phyloP scores from a whole-genome alignment of 2,888 invertebrate species.

The Orchesellides sinensis region DNA sequence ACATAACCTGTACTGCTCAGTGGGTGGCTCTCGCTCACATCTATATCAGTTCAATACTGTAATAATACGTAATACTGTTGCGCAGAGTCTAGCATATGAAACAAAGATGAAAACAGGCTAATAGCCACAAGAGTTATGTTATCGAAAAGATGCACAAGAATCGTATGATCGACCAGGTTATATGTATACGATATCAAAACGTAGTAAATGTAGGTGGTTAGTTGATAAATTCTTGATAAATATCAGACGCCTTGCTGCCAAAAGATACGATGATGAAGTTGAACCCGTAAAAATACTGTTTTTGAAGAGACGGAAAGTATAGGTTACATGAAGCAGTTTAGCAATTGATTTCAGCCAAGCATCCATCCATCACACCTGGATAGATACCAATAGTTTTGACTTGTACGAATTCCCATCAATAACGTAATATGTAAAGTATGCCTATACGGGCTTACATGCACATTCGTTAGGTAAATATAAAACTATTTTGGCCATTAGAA shows the following conservation, averaged over 20 bases:
- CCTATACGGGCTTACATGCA: too few relatives aligned
- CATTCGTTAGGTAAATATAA: too few relatives aligned
- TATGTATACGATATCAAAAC: background rate
- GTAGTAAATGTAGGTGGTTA: conserved; percentile 1
- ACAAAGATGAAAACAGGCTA: background rate
- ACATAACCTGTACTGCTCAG: background rate
- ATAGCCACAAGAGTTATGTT: background rate
- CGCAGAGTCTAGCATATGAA: background rate
- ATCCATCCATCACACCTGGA: conserved; percentile 32
- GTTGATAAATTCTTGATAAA: conserved; percentile 56
- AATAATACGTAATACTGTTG: conserved; percentile 8
- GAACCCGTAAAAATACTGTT: background rate
- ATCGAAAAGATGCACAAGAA: background rate
- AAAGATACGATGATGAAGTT: conserved; percentile 13
- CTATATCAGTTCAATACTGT: background rate
- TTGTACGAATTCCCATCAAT: too few relatives aligned
- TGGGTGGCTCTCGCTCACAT: conserved; percentile 16
- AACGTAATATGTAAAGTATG: too few relatives aligned
- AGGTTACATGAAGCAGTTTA: background rate
- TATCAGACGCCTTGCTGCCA: conserved; percentile 33
- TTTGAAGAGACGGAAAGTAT: background rate
- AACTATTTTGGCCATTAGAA: background rate
- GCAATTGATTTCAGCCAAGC: background rate
- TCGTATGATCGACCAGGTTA: conserved; percentile 10
- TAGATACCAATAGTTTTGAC: background rate